These are phyloP conservation scores for Torymus auratus DNA, from an alignment of 2,888 invertebrate genomes.

Conservation along the genomic window DNA sequence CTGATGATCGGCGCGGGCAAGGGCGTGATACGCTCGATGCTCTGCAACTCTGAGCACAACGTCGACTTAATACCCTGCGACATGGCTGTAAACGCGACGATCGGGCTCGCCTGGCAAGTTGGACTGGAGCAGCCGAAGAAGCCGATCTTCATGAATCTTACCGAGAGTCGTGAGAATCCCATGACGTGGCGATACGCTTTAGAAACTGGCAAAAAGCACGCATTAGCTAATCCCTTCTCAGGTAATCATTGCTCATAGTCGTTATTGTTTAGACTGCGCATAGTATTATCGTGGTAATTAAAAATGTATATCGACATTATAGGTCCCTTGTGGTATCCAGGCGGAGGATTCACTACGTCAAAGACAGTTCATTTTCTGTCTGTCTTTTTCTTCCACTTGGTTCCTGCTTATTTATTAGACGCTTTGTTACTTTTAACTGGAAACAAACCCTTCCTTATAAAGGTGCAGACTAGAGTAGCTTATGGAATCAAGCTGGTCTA, in stretches of 20 bases:
- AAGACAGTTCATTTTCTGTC: conserved; percentile 82
- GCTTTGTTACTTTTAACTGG: conserved; percentile 82
- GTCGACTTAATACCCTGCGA: conserved; percentile 89
- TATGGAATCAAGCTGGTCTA: conserved; percentile 83
- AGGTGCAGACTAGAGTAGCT: conserved; percentile 81
- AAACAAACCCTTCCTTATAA: conserved; percentile 85
- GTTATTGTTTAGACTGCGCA: too few relatives aligned
- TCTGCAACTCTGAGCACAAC: conserved; percentile 81
- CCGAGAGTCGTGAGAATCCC: conserved; percentile 86
- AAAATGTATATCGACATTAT: background rate
- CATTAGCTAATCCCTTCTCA: conserved; percentile 81
- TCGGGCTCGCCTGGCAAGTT: conserved; percentile 85
- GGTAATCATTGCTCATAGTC: conserved; percentile 61
- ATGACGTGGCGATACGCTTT: conserved; percentile 91
- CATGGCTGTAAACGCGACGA: conserved; percentile 86
- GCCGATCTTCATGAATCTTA: conserved; percentile 85
- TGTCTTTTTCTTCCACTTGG: conserved; percentile 84
- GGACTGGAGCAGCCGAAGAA: conserved; percentile 76
- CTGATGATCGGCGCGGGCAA: conserved; percentile 88
- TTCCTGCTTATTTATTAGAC: conserved; percentile 89
- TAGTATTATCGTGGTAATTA: too few relatives aligned
- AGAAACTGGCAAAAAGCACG: conserved; percentile 80
- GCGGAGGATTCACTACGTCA: conserved; percentile 85
- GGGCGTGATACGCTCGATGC: conserved; percentile 91
- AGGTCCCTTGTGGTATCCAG: conserved; percentile 77